These are phyloP conservation scores for Venusia cambrica DNA, from an alignment of 2,888 invertebrate genomes.

Conservation along the genomic window DNA sequence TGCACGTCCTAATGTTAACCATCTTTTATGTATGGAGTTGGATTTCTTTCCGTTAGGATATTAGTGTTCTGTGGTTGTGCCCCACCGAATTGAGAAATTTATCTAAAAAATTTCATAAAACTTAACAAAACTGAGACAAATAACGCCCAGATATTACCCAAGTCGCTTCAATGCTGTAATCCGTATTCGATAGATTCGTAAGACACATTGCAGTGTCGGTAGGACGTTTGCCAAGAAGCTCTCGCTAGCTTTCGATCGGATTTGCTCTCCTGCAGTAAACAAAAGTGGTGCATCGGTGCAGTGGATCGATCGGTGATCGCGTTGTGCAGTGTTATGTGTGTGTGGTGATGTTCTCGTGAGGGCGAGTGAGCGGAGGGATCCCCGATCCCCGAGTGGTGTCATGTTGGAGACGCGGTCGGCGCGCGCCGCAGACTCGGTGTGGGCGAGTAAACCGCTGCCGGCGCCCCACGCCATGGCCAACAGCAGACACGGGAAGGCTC, in stretches of 20 bases:
- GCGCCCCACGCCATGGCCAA: constrained; percentile 80
- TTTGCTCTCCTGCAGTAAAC: constrained; percentile 66
- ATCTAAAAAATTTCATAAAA: constrained; percentile 49
- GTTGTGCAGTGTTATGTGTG: constrained; percentile 47
- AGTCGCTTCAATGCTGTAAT: constrained; percentile 5
- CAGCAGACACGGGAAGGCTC: constrained; percentile 86
- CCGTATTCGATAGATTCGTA: constrained; percentile 1
- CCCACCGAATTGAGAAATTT: constrained; percentile 70
- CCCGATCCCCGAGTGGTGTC: constrained; percentile 75
- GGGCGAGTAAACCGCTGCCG: constrained; percentile 83
- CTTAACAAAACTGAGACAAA: constrained; percentile 46
- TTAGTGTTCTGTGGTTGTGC: constrained; percentile 75
- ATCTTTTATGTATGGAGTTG: no score
- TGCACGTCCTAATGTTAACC: no score
- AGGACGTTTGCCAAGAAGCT: constrained; percentile 41
- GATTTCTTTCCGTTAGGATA: no score
- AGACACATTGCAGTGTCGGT: constrained; percentile 13
- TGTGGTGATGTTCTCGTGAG: constrained; percentile 46
- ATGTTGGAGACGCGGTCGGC: constrained; percentile 88
- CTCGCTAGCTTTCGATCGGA: constrained; percentile 57
- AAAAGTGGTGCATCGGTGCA: constrained; percentile 47
- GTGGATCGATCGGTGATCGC: constrained; percentile 37
- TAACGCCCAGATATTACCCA: constrained; percentile 33
- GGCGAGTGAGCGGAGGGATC: constrained; percentile 45
- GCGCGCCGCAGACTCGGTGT: constrained; percentile 86